These are phyloP conservation scores for Patella ulyssiponensis DNA, from an alignment of 2,888 invertebrate genomes.

Conservation along the genomic window DNA sequence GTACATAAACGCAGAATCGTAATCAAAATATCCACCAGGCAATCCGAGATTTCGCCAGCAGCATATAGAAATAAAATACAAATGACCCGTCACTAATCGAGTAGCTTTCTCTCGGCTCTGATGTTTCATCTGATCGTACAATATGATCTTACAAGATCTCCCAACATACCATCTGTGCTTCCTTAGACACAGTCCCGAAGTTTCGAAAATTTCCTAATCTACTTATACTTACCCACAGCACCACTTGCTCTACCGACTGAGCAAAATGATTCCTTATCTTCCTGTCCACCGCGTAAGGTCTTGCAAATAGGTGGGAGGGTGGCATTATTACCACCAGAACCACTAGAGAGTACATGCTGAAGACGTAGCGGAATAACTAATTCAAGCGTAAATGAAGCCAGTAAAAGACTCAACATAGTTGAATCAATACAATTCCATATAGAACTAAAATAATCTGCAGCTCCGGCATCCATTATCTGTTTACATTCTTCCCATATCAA, in stretches of 20 bases:
- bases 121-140: no score
- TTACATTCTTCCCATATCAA: slow-evolving; percentile 61
- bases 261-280: slow-evolving; percentile 13
- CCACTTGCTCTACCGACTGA: slow-evolving; percentile 15
- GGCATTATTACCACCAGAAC: neutral
- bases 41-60: no score
- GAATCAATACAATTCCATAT: slow-evolving; percentile 66
- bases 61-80: no score
- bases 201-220: neutral
- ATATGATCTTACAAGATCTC: no score
- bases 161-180: no score
- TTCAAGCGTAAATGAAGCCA: slow-evolving; percentile 54
- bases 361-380: slow-evolving; percentile 43
- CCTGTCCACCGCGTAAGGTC: slow-evolving; percentile 2
- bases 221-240: neutral
- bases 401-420: slow-evolving; percentile 55
- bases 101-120: no score
- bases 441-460: slow-evolving; percentile 55
- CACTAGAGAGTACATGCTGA: neutral
- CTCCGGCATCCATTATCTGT: slow-evolving; percentile 58
- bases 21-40: no score
- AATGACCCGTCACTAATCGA: no score
- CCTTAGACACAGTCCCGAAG: neutral
- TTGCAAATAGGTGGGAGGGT: slow-evolving; percentile 17
- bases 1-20: no score